phyloP scores from a whole-genome alignment of 2,888 invertebrate genomes.

The Ellobium chinense region DNA sequence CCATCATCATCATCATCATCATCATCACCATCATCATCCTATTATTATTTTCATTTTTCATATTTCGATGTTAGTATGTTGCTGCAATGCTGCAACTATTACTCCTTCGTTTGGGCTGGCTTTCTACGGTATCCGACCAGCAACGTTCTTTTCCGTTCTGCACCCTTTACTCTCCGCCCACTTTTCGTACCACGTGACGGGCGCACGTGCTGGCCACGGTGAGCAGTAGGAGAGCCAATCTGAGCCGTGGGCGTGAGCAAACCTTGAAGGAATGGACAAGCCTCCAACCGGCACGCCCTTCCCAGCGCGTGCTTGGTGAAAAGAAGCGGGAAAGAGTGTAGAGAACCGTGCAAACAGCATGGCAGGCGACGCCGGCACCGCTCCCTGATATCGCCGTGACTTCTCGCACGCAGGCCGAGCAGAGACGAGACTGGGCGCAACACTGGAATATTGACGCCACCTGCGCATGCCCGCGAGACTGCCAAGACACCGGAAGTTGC shows the following conservation, averaged over 20 bases:
- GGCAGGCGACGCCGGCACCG: constrained; percentile 1
- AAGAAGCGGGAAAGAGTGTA: constrained; percentile 20
- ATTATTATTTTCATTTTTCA: no score
- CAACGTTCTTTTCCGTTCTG: background rate
- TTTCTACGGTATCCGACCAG: no score
- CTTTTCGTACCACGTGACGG: constrained; percentile 26
- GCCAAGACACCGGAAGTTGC: constrained; percentile 23
- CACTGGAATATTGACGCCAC: constrained; percentile 18
- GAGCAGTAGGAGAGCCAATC: constrained; percentile 18
- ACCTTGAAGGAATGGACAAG: background rate
- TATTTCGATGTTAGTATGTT: no score
- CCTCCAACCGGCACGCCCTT: constrained; percentile 1
- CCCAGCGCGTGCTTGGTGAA: constrained; percentile 19
- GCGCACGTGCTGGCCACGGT: background rate
- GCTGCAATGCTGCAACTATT: no score
- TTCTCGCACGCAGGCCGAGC: constrained; percentile 8
- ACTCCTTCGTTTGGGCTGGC: no score
- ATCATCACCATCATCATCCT: no score
- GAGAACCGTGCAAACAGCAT: constrained; percentile 29
- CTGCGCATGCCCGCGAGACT: background rate
- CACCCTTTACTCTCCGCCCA: constrained; percentile 3
- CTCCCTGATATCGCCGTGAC: constrained; percentile 22
- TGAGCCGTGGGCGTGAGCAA: constrained; percentile 17
- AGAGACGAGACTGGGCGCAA: background rate
- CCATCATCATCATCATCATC: no score